These are phyloP conservation scores for Cancer borealis DNA, from an alignment of 2,888 invertebrate species.

Conservation along the genomic window DNA sequence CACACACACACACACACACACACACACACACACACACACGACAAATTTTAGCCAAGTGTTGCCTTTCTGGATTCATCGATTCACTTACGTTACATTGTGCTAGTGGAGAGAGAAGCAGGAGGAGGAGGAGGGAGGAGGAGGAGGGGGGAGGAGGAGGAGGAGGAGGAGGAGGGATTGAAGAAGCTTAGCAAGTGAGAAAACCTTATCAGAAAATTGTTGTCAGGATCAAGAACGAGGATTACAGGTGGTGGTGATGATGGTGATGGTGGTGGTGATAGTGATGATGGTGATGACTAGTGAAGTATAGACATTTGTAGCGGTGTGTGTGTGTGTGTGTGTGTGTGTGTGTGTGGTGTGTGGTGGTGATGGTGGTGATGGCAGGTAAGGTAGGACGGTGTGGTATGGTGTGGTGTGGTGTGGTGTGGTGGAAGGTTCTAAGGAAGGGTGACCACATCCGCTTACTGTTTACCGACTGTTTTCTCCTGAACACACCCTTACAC, in stretches of 20 bases:
- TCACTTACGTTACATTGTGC: neutral
- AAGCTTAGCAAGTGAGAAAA: neutral
- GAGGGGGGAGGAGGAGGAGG: too few relatives aligned
- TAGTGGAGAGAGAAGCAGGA: neutral
- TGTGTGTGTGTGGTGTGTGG: too few relatives aligned
- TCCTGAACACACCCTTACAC: neutral
- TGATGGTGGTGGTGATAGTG: neutral
- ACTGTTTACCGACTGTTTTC: neutral
- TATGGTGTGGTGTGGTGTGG: neutral
- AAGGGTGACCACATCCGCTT: slow-evolving; percentile 23
- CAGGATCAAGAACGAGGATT: neutral
- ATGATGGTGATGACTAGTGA: neutral
- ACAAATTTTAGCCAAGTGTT: neutral
- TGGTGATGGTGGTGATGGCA: too few relatives aligned
- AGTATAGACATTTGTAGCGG: neutral
- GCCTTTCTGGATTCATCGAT: neutral
- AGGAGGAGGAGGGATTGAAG: neutral
- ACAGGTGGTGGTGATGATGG: neutral
- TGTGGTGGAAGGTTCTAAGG: neutral
- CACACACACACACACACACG: too few relatives aligned
- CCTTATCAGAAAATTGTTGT: neutral
- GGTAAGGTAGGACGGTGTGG: neutral
- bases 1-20: neutral
- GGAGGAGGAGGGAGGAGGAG: slow-evolving; percentile 3
- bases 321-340: neutral